Evolutionary conservation across 1,140 invertebrate species (phyloP), one percentile per base, ranked within the genome.

Genomic region (Eriosoma lanigerum): DNA sequence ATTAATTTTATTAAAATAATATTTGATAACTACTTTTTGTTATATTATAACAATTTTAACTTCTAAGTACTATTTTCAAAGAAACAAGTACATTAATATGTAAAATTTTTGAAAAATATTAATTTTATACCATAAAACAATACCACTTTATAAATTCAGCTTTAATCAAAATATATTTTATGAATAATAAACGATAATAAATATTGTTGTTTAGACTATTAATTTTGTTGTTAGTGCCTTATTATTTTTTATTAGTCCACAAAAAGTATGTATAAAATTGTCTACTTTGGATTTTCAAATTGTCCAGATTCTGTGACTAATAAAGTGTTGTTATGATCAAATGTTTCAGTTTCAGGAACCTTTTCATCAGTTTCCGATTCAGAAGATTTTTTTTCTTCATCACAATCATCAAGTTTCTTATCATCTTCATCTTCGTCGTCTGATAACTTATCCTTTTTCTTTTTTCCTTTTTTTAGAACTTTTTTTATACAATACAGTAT

Each of bases 381-480:
- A 38, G 66, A 81, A n/a, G 68, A 81, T 15, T 60, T 52, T 76
- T 81, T 72, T 83, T 83, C 38, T 83, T 84, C 82, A 80, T 83
- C 81, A 83, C 84, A 82, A 62, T 60, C 52, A 26, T 84, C 75
- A 58, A 56, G 12, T 85, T 82, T 82, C 84, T 87, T 84, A 64
- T 89, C 88, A 3, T 86, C 85, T 46, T 88, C 86, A n/a, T 89
- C 88, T 84, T 93, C 92, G 19, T 89, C 89, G 84, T 93, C 92
- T 26, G 82, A 83, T 76, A 83, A 81, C 85, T 91, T 91, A 86
- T 92, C 93, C 87, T 93, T 93, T 82, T 92, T 91, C 84, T 93
- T 93, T 86, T 92, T 93, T 83, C 89, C 90, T 81, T 91, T 90
- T n/a, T 83, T 88, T 89, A 60, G 87, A 86, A 29, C 78, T 83